Evolutionary conservation across 2,797 vertebrate genomes (phyloP), one percentile per base, ranked within the genome.

Genomic region (Valencia hispanica): DNA sequence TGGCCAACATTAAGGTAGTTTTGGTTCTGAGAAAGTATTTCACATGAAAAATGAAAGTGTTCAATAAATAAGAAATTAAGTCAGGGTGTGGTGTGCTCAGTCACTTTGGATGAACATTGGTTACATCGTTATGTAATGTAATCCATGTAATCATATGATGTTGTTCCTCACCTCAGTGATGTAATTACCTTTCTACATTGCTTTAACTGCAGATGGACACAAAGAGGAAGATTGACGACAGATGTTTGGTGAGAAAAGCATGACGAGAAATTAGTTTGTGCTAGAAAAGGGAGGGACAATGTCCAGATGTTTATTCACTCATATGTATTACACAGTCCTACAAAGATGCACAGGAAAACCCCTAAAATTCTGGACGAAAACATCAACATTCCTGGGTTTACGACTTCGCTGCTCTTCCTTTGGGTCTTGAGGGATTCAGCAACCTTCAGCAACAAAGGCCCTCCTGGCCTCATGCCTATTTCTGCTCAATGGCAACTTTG

Each of bases 311-410:
- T 73, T 77, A 34, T 68, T 50, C 32, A 43, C 47, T 76, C 65
- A 68, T n/a, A 4, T 74, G 22, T 25, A 18, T 68, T 72, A 71
- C 18, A 72, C 32, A 69, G 45, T 74, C 36, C 27, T 27, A 78
- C 65, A 81, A 41, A 78, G 36, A 79, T 72, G 8, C 25, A 57
- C 53, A 76, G 25, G 55, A 76, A 84, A 77, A 0, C 50, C 27
- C 15, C 4, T 14, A 45, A 27, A 83, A 47, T 55, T 65, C 80
- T 86, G 82, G 70, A 79, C 80, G 57, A 75, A 20, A n/a, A 47
- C 4, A 84, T 78, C 50, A 81, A 68, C 82, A 84, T 87, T 89
- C 78, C 84, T 75, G 25, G 0, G 18, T 85, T 85, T 57, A 66
- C 61, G 39, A 68, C 12, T 45, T 68, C 65, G 43, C 27, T 15